Evolutionary conservation across 37 sponge, comb jelly and placozoan species (phyloP), one percentile per base, ranked within the genome.

Genomic region (Chondrilla cf. caribensis): DNA sequence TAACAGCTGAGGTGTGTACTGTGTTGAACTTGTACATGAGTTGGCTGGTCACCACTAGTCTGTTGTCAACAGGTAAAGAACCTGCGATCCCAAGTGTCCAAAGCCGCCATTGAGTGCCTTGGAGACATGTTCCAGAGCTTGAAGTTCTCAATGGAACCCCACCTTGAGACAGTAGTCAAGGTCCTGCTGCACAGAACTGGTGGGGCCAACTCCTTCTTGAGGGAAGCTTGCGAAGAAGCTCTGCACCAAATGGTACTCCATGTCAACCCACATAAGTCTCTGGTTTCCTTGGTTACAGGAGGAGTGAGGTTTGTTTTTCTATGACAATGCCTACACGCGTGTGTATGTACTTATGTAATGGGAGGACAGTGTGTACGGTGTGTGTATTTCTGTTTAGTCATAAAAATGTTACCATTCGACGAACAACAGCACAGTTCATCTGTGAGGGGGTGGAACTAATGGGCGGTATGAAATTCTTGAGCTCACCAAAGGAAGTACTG

Each of bases 21-120:
- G 17, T 32, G 38, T 17, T 28, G 26, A 15, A 54, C 55, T 22
- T 73, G 22, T 36, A 73, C 36, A 22, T 17, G n/a, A n/a, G n/a
- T n/a, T n/a, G n/a, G n/a, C n/a, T n/a, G n/a, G n/a, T n/a, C n/a
- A n/a, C n/a, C n/a, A n/a, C n/a, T n/a, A n/a, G n/a, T n/a, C n/a
- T n/a, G n/a, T n/a, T n/a, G n/a, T n/a, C n/a, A n/a, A n/a, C 31
- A 93, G 94, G 95, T 96, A 29, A 90, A 90, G 87, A 96, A 96
- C 66, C 82, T 96, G 26, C 88, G 96, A 0, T 92, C 93, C n/a
- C 66, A 83, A 39, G 94, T 96, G 29, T 79, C 94, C 25, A 79
- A 89, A n/a, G 89, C 65, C 54, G 96, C 96, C 17, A 88, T 93
- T 83, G 85, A 75, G 32, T 90, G 95, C 43, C 39, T 96, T 15